Base-by-base conservation (phyloP, 2,888 invertebrate species). In the Ctenicera cuprea region DNA sequence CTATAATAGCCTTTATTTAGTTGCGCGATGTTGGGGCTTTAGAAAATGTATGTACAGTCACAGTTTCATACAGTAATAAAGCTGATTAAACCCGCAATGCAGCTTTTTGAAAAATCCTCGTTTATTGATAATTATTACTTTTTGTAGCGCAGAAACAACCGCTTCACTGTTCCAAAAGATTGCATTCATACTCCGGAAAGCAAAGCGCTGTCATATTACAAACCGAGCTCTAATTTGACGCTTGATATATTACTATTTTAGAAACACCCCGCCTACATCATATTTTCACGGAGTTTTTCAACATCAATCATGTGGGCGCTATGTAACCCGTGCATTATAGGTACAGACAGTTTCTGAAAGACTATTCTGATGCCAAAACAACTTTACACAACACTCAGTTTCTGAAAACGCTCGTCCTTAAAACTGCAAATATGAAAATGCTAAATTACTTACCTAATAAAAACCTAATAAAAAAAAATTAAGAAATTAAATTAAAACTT, bases 211-310 rank as follows among this genome's bases (percentile, higher is more conserved):
- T 38, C 59, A 59, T 59, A 59, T 59, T 59, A n/a, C 59, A 59
- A 38, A 59, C 30, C 38, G 59, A 59, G 59, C 16, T 59, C 33
- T 57, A 62, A 62, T 69, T 62, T 69, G 69, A 69, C 69, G 62
- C 37, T 62, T 61, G 69, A 69, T 52, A 20, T 52, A 50, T 54
- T 66, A 50, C 50, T 45, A 54, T 66, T 66, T 54, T 66, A 66
- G 41, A 41, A 64, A 50, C 64, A 65, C 54, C 26, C 45, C 33
- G 54, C 62, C 45, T 62, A 45, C 26, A 38, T 20, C 26, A 62
- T 62, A 38, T 62, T 45, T 62, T 26, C 30, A 30, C 45, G 26
- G 62, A 62, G 45, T 62, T 62, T 62, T 62, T 62, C 43, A 43
- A 22, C 62, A 62, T 62, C 62, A 62, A 62, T 62, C 62, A 45